Percentiles rank a stretch among this genome's conserved stretches.
phyloP scores from a whole-genome alignment of 1,140 invertebrate genomes.

The Apis florea region DNA sequence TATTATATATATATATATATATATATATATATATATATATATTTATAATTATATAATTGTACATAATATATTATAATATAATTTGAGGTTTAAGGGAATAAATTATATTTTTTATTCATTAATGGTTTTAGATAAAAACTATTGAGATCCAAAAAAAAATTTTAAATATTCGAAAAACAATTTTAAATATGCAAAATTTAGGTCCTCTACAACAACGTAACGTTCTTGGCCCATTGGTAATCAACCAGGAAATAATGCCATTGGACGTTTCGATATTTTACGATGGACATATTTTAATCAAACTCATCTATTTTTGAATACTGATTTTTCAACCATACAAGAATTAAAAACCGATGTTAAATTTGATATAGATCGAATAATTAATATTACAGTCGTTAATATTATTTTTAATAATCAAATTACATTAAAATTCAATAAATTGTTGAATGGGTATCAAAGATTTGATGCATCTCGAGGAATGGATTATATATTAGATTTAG shows the following conservation, averaged over 20 bases:
- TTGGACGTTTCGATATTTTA: conserved; percentile 91
- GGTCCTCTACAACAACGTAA: conserved; percentile 80
- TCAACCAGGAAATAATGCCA: conserved; percentile 84
- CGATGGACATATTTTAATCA: conserved; percentile 92
- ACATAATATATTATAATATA: too few relatives aligned
- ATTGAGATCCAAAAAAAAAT: conserved; percentile 80
- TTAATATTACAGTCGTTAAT: conserved; percentile 82
- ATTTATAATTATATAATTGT: too few relatives aligned
- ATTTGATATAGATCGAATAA: conserved; percentile 85
- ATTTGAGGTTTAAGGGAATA: too few relatives aligned
- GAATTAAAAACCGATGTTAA: conserved; percentile 83
- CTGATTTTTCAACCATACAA: conserved; percentile 84
- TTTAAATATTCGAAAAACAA: conserved; percentile 76
- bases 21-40: too few relatives aligned
- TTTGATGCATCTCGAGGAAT: conserved; percentile 94
- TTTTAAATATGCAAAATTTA: conserved; percentile 72
- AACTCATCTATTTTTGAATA: conserved; percentile 89
- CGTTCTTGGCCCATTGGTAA: conserved; percentile 91
- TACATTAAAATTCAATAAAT: conserved; percentile 80
- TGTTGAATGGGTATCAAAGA: conserved; percentile 90
- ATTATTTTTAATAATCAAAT: conserved; percentile 82
- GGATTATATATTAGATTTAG: conserved; percentile 92
- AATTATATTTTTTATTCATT: too few relatives aligned
- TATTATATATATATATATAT: too few relatives aligned
- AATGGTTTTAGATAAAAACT: conserved; percentile 78